Base-by-base conservation (phyloP, 2,888 invertebrate species). In the Cephus pulcher region DNA sequence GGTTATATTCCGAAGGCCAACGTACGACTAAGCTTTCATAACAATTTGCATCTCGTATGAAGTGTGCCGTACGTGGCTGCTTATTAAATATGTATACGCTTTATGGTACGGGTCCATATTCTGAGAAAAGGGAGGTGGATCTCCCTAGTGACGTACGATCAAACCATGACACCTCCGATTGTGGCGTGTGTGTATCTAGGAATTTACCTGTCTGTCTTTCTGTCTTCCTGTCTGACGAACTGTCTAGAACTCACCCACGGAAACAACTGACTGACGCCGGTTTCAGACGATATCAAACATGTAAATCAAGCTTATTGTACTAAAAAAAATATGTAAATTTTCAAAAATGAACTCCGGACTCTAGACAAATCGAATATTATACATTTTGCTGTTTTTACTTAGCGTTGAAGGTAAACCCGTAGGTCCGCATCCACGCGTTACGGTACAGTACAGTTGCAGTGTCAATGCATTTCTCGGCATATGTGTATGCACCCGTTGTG, bases 61-160 rank as follows among this genome's bases (percentile, higher is more conserved):
- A 40, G 70, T 75, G 78, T 81, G 82, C 80, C 78, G 82, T 56
- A 56, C 2, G 56, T 82, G 79, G 80, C 73, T 83, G 86, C 82
- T 87, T 87, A 86, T 90, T 90, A 90, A 90, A 90, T 90, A 90
- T 90, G 86, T 83, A 90, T 89, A 88, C 87, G 86, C 87, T 85
- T 88, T 84, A 84, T 83, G 84, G 81, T 81, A 80, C 80, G 85
- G 81, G 82, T 84, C 82, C 82, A 84, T 81, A 80, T 82, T 80
- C 79, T 77, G 78, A 75, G 81, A 81, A 69, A 71, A 82, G 82
- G 82, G 83, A 82, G 80, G 75, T 80, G 75, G 80, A 73, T 80
- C 81, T 84, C 79, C 76, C 12, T n/a, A 12, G 78, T 74, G 76
- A 34, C 37, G 76, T 76, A 77, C 34, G 76, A n/a, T 33, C 71